Conservation (phyloP, 2,113 vertebrate species). For the Scartelaos histophorus region DNA sequence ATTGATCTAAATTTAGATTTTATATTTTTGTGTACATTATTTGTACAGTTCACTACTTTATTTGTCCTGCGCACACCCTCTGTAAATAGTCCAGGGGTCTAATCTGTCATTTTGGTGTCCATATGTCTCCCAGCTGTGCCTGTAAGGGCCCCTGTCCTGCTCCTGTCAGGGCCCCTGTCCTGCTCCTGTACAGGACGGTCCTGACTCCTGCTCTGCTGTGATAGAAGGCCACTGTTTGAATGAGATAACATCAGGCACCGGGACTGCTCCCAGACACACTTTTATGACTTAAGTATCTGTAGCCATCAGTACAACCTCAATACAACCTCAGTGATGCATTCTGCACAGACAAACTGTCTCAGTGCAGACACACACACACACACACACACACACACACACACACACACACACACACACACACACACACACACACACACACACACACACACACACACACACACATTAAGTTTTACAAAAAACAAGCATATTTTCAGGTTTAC, state of each 20-base stretch:
- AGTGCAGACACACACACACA: conserved; percentile 23
- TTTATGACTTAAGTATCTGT: conserved; percentile 75
- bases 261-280: conserved; percentile 66
- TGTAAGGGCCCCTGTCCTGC: conserved; percentile 16
- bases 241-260: conserved; percentile 80
- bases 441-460: conserved; percentile 20
- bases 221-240: conserved; percentile 65
- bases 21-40: too few species aligned
- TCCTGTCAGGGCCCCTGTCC: conserved; percentile 21
- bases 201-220: conserved; percentile 56
- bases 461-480: neutral
- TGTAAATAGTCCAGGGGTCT: conserved; percentile 49
- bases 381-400: neutral
- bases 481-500: neutral
- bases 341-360: conserved; percentile 44
- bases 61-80: conserved; percentile 31
- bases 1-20: too few species aligned
- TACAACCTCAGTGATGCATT: conserved; percentile 52
- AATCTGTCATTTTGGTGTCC: conserved; percentile 36
- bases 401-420: neutral
- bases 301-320: conserved; percentile 72
- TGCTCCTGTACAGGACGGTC: conserved; percentile 68
- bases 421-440: neutral
- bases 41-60: too few species aligned
- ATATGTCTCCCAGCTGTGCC: conserved; percentile 21